These are phyloP conservation scores for Mimas tiliae DNA, from an alignment of 2,888 invertebrate species.

Conservation along the genomic window DNA sequence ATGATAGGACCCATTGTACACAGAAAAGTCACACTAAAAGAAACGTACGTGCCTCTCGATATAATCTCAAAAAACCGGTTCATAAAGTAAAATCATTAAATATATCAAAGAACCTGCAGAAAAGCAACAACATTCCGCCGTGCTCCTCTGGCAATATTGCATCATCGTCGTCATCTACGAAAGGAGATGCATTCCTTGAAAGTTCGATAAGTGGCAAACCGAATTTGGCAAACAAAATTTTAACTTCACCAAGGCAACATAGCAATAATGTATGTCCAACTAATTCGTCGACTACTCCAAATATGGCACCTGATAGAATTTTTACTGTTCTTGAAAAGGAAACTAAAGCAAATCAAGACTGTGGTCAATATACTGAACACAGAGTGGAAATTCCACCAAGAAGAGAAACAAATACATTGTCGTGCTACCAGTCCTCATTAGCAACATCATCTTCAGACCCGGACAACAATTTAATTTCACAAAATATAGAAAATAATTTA, in stretches of 20 bases:
- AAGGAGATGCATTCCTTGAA: constrained; percentile 36
- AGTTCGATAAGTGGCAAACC: constrained; percentile 32
- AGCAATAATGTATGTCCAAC: background rate
- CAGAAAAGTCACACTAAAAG: constrained; percentile 28
- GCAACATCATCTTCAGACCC: constrained; percentile 53
- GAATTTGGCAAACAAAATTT: constrained; percentile 53
- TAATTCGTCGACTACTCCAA: background rate
- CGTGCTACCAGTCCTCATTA: constrained; percentile 38
- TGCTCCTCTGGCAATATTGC: constrained; percentile 29
- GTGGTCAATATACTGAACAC: background rate
- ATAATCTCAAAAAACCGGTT: constrained; percentile 52
- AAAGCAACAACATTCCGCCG: constrained; percentile 35
- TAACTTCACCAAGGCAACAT: constrained; percentile 51
- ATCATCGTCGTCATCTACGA: constrained; percentile 48
- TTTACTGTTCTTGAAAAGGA: background rate
- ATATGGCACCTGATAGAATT: background rate
- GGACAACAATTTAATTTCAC: constrained; percentile 41
- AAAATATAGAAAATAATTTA: constrained; percentile 34
- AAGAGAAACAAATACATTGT: constrained; percentile 31
- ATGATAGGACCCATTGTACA: background rate
- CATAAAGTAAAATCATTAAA: constrained; percentile 78
- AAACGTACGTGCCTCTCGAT: constrained; percentile 37
- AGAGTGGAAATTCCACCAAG: constrained; percentile 17
- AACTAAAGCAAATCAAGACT: background rate
- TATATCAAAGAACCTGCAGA: constrained; percentile 63